These are phyloP conservation scores for Procavia capensis DNA, from an alignment of 2,113 vertebrate species.

Conservation along the genomic window DNA sequence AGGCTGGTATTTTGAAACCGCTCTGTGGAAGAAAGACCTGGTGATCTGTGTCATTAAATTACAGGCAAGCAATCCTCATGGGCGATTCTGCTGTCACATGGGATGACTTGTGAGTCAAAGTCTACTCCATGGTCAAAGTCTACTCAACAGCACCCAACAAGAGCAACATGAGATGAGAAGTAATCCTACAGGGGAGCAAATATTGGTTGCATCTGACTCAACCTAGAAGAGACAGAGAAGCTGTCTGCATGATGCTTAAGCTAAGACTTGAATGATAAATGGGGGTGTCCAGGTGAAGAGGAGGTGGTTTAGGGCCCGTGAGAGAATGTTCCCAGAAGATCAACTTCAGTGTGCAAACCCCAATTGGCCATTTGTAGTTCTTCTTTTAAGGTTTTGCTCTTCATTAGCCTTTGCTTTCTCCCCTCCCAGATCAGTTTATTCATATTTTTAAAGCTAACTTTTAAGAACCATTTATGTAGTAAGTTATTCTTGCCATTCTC, in stretches of 20 bases:
- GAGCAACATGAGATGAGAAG: no score
- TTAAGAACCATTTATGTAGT: neutral
- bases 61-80: no score
- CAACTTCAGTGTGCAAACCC: neutral
- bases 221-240: neutral
- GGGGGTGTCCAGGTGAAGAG: neutral
- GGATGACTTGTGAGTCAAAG: no score
- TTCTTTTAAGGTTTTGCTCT: neutral
- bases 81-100: no score
- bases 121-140: no score
- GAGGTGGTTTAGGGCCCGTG: neutral
- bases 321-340: neutral
- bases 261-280: neutral
- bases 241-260: neutral
- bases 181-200: no score
- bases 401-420: neutral
- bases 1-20: no score
- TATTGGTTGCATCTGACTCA: no score
- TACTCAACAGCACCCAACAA: no score
- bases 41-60: no score
- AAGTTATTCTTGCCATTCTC: neutral
- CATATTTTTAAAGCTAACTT: neutral
- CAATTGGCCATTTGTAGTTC: neutral
- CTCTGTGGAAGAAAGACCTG: no score
- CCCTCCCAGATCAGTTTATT: neutral